These are phyloP conservation scores for Pogonomyrmex barbatus DNA, from an alignment of 1,140 invertebrate genomes.

Conservation along the genomic window DNA sequence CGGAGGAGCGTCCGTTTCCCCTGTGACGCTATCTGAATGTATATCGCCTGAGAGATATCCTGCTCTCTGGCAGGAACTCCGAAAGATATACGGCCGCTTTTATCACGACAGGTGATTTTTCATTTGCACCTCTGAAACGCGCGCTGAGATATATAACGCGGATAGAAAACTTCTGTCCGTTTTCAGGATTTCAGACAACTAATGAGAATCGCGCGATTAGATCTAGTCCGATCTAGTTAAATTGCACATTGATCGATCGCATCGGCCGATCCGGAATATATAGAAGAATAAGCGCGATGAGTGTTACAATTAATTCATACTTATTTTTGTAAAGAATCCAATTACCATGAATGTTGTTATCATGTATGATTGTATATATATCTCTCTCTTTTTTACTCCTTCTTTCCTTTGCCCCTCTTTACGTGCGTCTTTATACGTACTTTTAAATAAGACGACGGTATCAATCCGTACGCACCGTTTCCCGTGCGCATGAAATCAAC, in stretches of 20 bases:
- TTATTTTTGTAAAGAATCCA: not conserved
- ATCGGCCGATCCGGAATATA: not conserved
- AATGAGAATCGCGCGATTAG: not conserved
- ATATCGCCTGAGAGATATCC: not conserved
- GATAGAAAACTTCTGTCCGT: not conserved
- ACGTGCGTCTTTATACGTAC: not conserved
- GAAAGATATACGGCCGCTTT: constrained; percentile 30
- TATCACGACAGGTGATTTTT: constrained; percentile 27
- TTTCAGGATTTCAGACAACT: not conserved
- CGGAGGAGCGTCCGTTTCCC: no score
- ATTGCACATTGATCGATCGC: constrained; percentile 23
- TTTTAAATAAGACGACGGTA: not conserved
- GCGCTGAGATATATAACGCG: not conserved
- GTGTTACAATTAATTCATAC: constrained; percentile 14
- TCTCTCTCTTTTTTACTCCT: no score
- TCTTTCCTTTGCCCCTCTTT: not conserved
- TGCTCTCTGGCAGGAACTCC: not conserved
- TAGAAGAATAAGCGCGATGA: not conserved
- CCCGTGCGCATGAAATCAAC: constrained; percentile 4
- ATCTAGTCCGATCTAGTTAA: not conserved
- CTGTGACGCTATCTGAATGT: not conserved
- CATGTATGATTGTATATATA: not conserved
- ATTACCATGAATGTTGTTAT: not conserved
- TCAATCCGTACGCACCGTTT: constrained; percentile 25
- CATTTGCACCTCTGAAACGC: constrained; percentile 5